Percentiles rank a stretch among this genome's conserved stretches.
Conservation (phyloP, 2,888 invertebrate genomes). For the Hypomecis atomaria region DNA sequence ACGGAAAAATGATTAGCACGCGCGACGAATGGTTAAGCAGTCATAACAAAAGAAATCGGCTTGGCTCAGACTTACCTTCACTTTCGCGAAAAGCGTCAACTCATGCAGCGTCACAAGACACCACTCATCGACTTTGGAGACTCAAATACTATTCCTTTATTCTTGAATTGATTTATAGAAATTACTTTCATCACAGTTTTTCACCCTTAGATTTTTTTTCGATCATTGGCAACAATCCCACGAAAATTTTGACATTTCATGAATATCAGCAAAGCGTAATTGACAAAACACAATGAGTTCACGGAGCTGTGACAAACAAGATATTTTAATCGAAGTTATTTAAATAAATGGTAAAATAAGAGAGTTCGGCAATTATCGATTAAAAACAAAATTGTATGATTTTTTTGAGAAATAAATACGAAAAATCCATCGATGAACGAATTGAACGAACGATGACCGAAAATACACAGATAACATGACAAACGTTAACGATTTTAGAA, state of each 20-base stretch:
- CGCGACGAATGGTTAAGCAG: constrained; percentile 33
- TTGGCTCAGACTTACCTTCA: constrained; percentile 59
- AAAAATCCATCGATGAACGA: constrained; percentile 2
- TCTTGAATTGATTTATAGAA: neutral
- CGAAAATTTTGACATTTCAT: constrained; percentile 81
- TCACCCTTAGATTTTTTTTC: constrained; percentile 64
- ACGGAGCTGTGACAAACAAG: constrained; percentile 11
- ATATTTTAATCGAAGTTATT: neutral
- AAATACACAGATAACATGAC: neutral
- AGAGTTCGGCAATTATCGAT: constrained; percentile 1
- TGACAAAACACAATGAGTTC: constrained; percentile 33
- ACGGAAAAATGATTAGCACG: constrained; percentile 39
- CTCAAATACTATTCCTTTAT: neutral
- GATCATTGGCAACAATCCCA: constrained; percentile 76
- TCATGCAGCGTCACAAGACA: constrained; percentile 60
- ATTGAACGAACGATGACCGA: constrained; percentile 3
- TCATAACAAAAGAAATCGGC: constrained; percentile 64
- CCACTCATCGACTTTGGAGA: constrained; percentile 34
- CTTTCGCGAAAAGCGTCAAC: constrained; percentile 66
- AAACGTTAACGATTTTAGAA: neutral
- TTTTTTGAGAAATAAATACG: constrained; percentile 9
- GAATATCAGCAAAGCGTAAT: constrained; percentile 51
- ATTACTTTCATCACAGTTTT: constrained; percentile 61
- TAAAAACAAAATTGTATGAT: constrained; percentile 6
- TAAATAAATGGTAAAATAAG: constrained; percentile 1